A percentile compares a stretch with the other conserved stretches of the same genome.
Conservation (phyloP, 2,797 vertebrate species). For the Falco columbarius region DNA sequence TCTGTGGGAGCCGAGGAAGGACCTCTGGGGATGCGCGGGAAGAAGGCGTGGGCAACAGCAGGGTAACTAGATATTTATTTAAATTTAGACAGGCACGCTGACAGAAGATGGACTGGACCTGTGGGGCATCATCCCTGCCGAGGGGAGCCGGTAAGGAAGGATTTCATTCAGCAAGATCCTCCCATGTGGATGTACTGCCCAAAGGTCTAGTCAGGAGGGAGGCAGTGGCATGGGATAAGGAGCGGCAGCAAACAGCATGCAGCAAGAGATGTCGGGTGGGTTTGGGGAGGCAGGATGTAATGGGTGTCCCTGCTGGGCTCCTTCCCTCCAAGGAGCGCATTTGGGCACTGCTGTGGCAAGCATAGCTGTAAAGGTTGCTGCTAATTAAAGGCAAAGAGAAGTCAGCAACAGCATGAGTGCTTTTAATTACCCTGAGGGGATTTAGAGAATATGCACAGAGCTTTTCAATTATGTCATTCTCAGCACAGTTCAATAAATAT, state of each 20-base stretch:
- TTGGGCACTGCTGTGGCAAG: neutral
- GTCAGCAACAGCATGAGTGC: neutral
- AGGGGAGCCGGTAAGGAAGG: conserved; percentile 55
- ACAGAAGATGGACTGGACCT: conserved; percentile 79
- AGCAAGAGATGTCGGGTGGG: rapidly evolving
- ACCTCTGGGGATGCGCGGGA: neutral
- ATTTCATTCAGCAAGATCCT: neutral
- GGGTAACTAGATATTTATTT: neutral
- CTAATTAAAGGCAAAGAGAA: conserved; percentile 16
- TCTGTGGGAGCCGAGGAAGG: neutral
- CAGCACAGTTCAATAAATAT: conserved; percentile 31
- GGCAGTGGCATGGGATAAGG: too few relatives aligned
- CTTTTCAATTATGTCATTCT: conserved; percentile 12
- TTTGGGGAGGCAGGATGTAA: neutral
- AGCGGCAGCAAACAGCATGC: neutral
- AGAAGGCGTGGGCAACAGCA: neutral
- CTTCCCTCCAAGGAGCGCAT: neutral
- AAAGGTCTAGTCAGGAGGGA: neutral
- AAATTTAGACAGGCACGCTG: conserved; percentile 72
- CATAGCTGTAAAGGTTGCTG: rapidly evolving
- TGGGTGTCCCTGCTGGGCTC: neutral
- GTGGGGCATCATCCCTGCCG: conserved; percentile 63
- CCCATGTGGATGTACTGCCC: neutral
- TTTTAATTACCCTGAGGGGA: neutral
- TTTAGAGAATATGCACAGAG: neutral